Evolutionary conservation across 1,140 invertebrate genomes (phyloP).

Genomic region (Drosophila repletoides): DNA sequence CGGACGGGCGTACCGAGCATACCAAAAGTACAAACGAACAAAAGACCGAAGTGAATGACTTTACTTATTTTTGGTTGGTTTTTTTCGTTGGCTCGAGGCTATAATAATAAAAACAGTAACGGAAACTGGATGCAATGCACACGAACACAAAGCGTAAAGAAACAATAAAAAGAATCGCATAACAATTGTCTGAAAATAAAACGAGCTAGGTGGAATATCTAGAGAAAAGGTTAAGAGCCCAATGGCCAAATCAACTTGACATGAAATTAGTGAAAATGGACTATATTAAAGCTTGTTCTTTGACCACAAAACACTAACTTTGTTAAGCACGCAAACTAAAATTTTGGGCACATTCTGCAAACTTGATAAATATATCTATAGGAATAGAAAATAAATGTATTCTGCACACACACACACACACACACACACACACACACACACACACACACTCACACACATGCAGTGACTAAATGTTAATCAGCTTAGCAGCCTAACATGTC

Average conservation of each 20-base stretch:
- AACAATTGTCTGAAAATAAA: constrained; percentile 61
- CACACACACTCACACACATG: constrained; percentile 22
- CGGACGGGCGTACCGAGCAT: background rate
- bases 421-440: constrained; percentile 28
- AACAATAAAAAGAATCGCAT: constrained; percentile 55
- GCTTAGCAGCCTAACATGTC: constrained; percentile 40
- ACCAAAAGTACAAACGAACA: constrained; percentile 1
- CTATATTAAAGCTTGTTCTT: constrained; percentile 39
- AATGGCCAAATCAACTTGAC: constrained; percentile 55
- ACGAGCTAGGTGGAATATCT: constrained; percentile 1
- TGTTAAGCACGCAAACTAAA: constrained; percentile 16
- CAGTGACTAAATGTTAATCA: constrained; percentile 67
- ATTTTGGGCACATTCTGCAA: constrained; percentile 6
- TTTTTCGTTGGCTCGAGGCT: constrained; percentile 49
- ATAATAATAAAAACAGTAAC: constrained; percentile 72
- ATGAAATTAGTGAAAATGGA: constrained; percentile 67
- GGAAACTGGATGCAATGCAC: constrained; percentile 54
- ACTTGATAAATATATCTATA: no score
- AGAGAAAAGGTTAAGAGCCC: constrained; percentile 13
- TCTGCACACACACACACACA: constrained; percentile 10
- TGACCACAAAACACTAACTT: constrained; percentile 10
- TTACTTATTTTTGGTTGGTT: constrained; percentile 42
- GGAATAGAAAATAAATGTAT: constrained; percentile 45
- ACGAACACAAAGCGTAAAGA: constrained; percentile 7
- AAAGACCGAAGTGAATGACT: constrained; percentile 43